phyloP scores from a whole-genome alignment of 1,140 invertebrate genomes.

The Drosophila setifemur region DNA sequence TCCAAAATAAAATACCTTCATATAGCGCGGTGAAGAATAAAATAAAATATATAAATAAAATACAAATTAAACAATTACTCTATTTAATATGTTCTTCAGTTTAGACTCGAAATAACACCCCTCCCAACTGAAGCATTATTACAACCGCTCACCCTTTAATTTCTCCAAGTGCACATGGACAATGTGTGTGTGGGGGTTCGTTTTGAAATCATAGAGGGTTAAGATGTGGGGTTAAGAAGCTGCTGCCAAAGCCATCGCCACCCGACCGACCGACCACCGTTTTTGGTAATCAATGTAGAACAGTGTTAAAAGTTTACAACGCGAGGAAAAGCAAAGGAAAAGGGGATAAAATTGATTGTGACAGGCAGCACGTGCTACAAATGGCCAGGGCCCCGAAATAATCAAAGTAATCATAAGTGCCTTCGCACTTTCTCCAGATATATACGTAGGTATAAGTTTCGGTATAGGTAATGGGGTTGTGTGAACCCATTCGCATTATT shows the following conservation, averaged over 20 bases:
- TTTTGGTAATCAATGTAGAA: slow-evolving; percentile 57
- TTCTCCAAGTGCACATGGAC: slow-evolving; percentile 19
- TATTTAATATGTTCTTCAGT: no score
- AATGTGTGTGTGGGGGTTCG: slow-evolving; percentile 17
- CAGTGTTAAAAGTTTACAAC: slow-evolving; percentile 58
- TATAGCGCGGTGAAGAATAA: no score
- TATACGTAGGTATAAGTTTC: not conserved
- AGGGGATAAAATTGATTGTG: slow-evolving; percentile 60
- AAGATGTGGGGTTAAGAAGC: slow-evolving; percentile 35
- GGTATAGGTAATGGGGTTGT: slow-evolving; percentile 1
- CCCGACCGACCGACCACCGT: slow-evolving; percentile 13
- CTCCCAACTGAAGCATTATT: no score
- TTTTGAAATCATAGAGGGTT: slow-evolving; percentile 23
- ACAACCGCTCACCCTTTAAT: no score
- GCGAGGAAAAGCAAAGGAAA: slow-evolving; percentile 15
- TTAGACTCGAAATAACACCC: no score
- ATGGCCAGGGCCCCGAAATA: slow-evolving; percentile 26
- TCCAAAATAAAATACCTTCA: no score
- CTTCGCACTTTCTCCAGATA: slow-evolving; percentile 10
- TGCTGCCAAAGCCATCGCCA: not conserved
- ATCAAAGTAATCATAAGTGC: slow-evolving; percentile 43
- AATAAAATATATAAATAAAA: no score
- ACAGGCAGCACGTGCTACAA: slow-evolving; percentile 63
- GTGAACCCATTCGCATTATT: slow-evolving; percentile 42
- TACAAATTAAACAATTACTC: no score